A percentile compares a stretch with the other conserved stretches of the same genome.
These are phyloP conservation scores for Lathamus discolor DNA, from an alignment of 2,113 vertebrate genomes.

Conservation along the genomic window DNA sequence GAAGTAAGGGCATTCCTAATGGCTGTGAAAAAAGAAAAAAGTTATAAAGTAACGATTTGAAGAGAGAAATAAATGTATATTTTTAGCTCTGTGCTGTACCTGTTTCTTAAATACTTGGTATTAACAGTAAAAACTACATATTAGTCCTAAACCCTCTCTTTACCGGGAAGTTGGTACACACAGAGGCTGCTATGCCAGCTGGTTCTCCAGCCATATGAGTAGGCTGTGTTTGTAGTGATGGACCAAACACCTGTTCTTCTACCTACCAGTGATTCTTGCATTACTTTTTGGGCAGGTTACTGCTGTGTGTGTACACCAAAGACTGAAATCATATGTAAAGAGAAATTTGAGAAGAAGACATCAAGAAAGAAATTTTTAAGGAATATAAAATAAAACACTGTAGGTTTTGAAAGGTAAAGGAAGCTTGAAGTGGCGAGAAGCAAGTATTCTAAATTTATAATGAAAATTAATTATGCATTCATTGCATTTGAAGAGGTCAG, in stretches of 20 bases:
- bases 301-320: not conserved
- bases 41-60: not conserved
- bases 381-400: conserved; percentile 45
- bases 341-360: conserved; percentile 3
- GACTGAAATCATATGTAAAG: not conserved
- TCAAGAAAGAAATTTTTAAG: not conserved
- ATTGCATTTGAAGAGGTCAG: conserved; percentile 58
- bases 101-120: not conserved
- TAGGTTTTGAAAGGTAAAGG: conserved; percentile 51
- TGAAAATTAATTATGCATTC: conserved; percentile 70
- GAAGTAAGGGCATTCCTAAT: not conserved
- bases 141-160: not conserved
- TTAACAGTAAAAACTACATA: not conserved
- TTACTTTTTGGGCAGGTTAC: not conserved
- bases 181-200: not conserved
- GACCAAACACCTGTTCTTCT: not conserved
- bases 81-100: not conserved
- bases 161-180: not conserved
- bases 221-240: not conserved
- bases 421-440: conserved; percentile 35
- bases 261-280: not conserved
- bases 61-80: not conserved
- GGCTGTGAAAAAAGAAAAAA: not conserved
- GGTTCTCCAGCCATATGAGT: not conserved
- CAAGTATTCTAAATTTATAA: conserved; percentile 71